Conservation (phyloP, 1,140 invertebrate genomes). For the Cataglyphis hispanica region DNA sequence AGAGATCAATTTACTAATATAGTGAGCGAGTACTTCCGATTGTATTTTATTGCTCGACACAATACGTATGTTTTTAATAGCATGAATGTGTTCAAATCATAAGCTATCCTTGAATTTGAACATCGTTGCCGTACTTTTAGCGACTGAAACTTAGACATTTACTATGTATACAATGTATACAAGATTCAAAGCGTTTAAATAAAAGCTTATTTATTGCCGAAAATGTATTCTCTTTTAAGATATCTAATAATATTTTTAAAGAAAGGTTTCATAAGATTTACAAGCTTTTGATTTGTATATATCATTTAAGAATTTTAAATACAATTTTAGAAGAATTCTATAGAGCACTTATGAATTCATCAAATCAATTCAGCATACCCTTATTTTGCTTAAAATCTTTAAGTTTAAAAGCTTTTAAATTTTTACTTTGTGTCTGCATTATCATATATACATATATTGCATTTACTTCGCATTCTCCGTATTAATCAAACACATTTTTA, state of each 20-base stretch:
- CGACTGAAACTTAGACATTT: conserved; percentile 70
- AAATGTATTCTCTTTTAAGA: background rate
- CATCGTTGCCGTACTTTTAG: conserved; percentile 70
- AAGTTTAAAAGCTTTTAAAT: background rate
- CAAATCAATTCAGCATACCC: background rate
- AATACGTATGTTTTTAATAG: conserved; percentile 69
- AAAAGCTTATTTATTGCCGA: conserved; percentile 83
- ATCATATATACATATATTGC: background rate
- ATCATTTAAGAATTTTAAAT: background rate
- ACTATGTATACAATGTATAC: conserved; percentile 78
- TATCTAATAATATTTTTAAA: background rate
- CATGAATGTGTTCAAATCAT: conserved; percentile 56
- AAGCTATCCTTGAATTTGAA: conserved; percentile 44
- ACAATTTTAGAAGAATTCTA: background rate
- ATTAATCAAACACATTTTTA: background rate
- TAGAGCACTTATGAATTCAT: background rate
- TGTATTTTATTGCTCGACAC: conserved; percentile 66
- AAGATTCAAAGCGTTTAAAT: conserved; percentile 81
- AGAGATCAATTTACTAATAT: conserved; percentile 27
- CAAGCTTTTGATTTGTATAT: background rate
- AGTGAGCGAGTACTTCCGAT: conserved; percentile 53
- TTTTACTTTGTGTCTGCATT: background rate
- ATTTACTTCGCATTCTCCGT: no score
- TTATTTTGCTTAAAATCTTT: background rate
- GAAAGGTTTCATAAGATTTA: background rate